A percentile compares a stretch with the other conserved stretches of the same genome.
Conservation (phyloP, 1,140 invertebrate genomes). For the Saxidomus purpurata region DNA sequence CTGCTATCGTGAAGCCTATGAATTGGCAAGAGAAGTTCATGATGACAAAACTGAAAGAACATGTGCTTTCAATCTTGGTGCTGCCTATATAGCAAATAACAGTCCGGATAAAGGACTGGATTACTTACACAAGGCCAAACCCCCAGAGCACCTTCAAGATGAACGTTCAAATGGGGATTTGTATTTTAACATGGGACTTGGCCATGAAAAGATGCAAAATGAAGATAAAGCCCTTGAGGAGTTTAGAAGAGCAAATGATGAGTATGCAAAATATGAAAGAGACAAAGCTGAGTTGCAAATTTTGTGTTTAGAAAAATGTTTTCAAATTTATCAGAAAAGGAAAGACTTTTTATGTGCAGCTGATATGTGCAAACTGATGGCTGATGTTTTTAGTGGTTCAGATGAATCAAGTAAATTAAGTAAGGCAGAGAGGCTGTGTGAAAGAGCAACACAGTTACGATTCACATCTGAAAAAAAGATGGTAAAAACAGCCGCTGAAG, state of each 20-base stretch:
- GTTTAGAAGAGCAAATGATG: conserved; percentile 71
- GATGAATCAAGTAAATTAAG: conserved; percentile 64
- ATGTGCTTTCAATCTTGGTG: conserved; percentile 80
- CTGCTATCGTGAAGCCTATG: conserved; percentile 65
- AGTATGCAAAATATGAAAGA: conserved; percentile 70
- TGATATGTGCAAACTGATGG: conserved; percentile 66
- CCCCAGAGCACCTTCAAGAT: conserved; percentile 63
- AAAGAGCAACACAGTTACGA: conserved; percentile 67
- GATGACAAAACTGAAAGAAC: conserved; percentile 72
- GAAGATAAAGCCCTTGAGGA: conserved; percentile 65
- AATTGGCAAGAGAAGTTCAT: conserved; percentile 67
- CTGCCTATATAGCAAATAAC: conserved; percentile 72
- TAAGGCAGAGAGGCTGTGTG: conserved; percentile 65
- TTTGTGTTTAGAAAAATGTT: conserved; percentile 56
- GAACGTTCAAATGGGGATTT: conserved; percentile 74
- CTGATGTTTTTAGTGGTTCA: conserved; percentile 61
- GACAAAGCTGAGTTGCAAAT: conserved; percentile 53
- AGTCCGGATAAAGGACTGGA: conserved; percentile 69
- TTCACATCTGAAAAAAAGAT: conserved; percentile 47
- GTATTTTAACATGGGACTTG: conserved; percentile 78
- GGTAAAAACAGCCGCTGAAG: conserved; percentile 64
- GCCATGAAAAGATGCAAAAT: conserved; percentile 68
- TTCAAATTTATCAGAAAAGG: conserved; percentile 15
- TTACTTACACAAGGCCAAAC: conserved; percentile 70
- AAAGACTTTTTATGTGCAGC: conserved; percentile 50